phyloP scores from a whole-genome alignment of 2,113 vertebrate genomes.

The Tachycineta bicolor region DNA sequence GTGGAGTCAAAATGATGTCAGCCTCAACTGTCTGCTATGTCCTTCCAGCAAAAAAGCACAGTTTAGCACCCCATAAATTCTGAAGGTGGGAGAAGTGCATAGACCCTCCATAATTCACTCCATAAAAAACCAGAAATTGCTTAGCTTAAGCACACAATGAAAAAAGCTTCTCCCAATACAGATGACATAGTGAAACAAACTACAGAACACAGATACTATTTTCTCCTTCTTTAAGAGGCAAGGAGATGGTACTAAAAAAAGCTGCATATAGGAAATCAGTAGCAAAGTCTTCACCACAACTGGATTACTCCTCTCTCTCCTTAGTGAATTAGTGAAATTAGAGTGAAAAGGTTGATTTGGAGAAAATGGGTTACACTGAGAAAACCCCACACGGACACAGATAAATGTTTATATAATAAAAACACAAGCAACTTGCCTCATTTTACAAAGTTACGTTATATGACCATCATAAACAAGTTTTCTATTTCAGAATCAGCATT shows the following conservation, averaged over 20 bases:
- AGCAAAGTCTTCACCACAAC: background rate
- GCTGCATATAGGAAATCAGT: background rate
- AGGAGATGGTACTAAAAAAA: background rate
- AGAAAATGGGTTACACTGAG: background rate
- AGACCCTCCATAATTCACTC: background rate
- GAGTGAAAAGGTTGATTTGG: background rate
- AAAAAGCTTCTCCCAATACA: background rate
- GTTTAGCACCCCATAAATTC: background rate
- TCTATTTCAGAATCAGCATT: background rate
- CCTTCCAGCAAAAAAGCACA: background rate
- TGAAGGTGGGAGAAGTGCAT: background rate
- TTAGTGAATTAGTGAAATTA: background rate
- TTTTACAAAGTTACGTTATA: background rate
- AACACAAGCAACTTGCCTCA: background rate
- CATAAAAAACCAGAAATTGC: background rate
- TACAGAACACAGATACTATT: rapidly evolving
- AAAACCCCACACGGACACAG: background rate
- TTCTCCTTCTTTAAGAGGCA: background rate
- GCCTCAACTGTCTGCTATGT: background rate
- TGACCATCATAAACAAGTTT: background rate
- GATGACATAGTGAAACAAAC: background rate
- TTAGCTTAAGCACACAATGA: background rate
- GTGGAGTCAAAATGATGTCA: background rate
- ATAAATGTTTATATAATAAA: background rate
- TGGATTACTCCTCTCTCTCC: background rate